Conservation (phyloP, 2,113 vertebrate genomes). For the Trichomycterus rosablanca region DNA sequence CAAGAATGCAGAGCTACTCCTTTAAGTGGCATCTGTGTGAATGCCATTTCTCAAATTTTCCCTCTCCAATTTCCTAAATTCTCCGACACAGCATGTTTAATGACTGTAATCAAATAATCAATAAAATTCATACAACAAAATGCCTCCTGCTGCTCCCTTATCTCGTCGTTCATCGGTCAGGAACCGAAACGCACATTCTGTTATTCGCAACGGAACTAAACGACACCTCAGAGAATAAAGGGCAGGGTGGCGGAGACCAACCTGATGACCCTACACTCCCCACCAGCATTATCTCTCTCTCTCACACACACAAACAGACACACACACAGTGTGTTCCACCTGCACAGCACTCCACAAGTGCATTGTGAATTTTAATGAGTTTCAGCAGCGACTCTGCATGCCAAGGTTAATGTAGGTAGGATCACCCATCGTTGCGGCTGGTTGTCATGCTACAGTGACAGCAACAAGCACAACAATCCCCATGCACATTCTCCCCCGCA, state of each 20-base stretch:
- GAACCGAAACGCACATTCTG: neutral
- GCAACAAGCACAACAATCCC: slow-evolving; percentile 25
- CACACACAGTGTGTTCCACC: slow-evolving; percentile 28
- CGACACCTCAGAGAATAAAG: neutral
- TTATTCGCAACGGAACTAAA: slow-evolving; percentile 10
- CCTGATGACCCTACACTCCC: slow-evolving; percentile 7
- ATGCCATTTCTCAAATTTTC: no score
- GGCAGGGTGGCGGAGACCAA: slow-evolving; percentile 3
- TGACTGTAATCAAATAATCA: slow-evolving; percentile 11
- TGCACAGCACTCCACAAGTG: slow-evolving; percentile 21
- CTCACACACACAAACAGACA: slow-evolving; percentile 7
- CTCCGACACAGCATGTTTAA: neutral
- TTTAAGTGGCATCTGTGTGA: no score
- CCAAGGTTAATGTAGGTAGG: slow-evolving; percentile 44
- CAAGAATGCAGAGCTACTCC: no score
- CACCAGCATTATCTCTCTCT: neutral
- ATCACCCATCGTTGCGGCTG: slow-evolving; percentile 28
- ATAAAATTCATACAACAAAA: slow-evolving; percentile 4
- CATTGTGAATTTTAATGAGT: slow-evolving; percentile 45
- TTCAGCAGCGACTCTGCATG: slow-evolving; percentile 26
- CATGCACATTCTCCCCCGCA: slow-evolving; percentile 1
- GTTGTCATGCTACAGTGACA: slow-evolving; percentile 31
- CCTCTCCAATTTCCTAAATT: slow-evolving; percentile 1
- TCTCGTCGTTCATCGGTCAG: neutral
- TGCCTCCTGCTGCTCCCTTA: slow-evolving; percentile 3